A percentile compares a stretch with the other conserved stretches of the same genome.
These are phyloP conservation scores for Solen grandis DNA, from an alignment of 1,140 invertebrate species.

Conservation along the genomic window DNA sequence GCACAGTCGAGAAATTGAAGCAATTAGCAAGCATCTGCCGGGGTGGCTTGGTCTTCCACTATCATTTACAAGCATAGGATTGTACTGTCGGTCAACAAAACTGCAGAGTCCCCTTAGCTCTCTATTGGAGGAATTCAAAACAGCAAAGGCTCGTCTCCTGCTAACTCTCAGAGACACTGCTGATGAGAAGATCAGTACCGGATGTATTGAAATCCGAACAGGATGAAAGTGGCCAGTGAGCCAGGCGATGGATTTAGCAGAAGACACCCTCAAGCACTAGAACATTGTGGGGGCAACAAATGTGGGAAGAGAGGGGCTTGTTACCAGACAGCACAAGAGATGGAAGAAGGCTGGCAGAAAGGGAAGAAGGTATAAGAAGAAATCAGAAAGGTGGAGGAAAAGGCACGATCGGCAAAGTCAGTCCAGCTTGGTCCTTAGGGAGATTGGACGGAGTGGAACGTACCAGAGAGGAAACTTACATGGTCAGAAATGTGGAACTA, in stretches of 20 bases:
- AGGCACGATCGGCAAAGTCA: constrained; percentile 14
- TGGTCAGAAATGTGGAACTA: constrained; percentile 42
- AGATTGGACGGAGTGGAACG: constrained; percentile 7
- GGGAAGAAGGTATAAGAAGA: background rate
- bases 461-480: too few species aligned
- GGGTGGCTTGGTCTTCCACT: background rate
- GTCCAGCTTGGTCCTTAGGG: constrained; percentile 19
- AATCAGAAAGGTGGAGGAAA: background rate
- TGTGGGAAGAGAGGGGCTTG: background rate
- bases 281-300: constrained; percentile 22
- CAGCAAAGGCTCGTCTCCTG: too few species aligned
- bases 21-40: constrained; percentile 28
- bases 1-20: constrained; percentile 33
- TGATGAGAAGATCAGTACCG: background rate
- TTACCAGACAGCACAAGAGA: background rate
- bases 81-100: constrained; percentile 47
- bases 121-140: constrained; percentile 25
- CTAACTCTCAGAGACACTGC: background rate
- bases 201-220: constrained; percentile 1
- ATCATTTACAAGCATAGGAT: too few species aligned
- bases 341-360: too few species aligned
- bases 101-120: constrained; percentile 41
- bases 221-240: too few species aligned
- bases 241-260: constrained; percentile 4
- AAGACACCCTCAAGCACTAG: background rate